Evolutionary conservation across 2,797 vertebrate genomes (phyloP), one percentile per base, ranked within the genome.

Genomic region (Artibeus jamaicensis): DNA sequence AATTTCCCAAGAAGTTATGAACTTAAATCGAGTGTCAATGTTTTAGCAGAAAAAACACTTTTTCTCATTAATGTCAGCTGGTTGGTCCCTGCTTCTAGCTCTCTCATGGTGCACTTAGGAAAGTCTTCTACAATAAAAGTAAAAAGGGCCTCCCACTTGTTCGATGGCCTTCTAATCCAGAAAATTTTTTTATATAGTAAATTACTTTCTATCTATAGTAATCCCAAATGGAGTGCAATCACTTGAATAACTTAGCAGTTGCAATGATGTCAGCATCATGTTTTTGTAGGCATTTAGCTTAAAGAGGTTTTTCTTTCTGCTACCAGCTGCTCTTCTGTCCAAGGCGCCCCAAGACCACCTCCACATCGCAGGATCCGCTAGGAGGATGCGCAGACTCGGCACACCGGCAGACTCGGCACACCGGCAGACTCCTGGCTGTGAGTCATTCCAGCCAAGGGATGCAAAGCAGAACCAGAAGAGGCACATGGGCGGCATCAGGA

Each of bases 271-370:
- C 55, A 68, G 42, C 68, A 34, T 62, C 76, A 16, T 19, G 68
- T 67, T 96, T 74, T 70, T 70, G 22, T 18, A 68, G 82, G 68
- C 42, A 50, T 91, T 91, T 53, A 26, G 12, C 37, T 93, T 34
- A 39, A 73, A 50, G 19, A 34, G 34, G 67, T 50, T 84, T 67
- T 71, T 77, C 16, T 53, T 92, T 78, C 62, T 85, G 32, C 42
- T 29, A 44, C 26, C 42, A 39, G 77, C 24, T 48, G 37, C 53
- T 84, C 19, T 42, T 70, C 59, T 62, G 29, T 42, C 55, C 71
- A 11, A 10, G 18, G 29, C 22, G 39, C 59, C 48, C 77, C 22
- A 10, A 71, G 78, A 55, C 39, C 71, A 71, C 32, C 12, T 46
- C 18, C n/a, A 39, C 0, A 0, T 24, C 44, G 39, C 78, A 57